phyloP scores from a whole-genome alignment of 1,140 invertebrate genomes.

The Himalopsyche phryganea region DNA sequence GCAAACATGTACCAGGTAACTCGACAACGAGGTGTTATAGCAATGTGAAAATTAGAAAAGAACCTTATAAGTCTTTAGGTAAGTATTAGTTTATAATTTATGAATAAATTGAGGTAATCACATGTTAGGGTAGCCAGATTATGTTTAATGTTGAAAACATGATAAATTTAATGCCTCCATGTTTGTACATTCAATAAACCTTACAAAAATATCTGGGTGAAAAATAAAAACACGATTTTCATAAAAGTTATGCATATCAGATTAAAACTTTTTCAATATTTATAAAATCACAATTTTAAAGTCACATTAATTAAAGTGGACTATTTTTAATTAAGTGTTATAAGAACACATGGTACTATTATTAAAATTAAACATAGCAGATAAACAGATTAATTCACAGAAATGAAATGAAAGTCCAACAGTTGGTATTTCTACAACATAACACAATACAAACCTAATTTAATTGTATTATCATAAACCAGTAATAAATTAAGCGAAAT shows the following conservation, averaged over 20 bases:
- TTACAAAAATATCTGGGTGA: conserved; percentile 12
- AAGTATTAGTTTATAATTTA: not conserved
- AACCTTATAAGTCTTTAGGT: not conserved
- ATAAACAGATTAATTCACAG: conserved; percentile 4
- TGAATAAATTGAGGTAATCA: not conserved
- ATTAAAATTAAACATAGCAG: not conserved
- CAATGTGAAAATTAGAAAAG: not conserved
- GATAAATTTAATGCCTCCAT: conserved; percentile 5
- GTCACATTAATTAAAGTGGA: conserved; percentile 1
- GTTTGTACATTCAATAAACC: conserved; percentile 18
- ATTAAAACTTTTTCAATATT: conserved; percentile 6
- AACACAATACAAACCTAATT: not conserved
- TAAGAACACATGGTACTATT: conserved; percentile 2
- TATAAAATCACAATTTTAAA: conserved; percentile 1
- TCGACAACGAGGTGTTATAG: not conserved
- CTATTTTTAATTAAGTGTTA: not conserved
- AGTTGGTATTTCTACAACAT: conserved; percentile 8
- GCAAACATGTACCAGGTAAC: not conserved
- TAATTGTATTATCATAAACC: too few species aligned
- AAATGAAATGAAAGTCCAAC: conserved; percentile 8
- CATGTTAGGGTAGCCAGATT: conserved; percentile 5
- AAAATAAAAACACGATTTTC: conserved; percentile 4
- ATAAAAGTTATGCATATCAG: not conserved
- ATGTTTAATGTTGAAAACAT: not conserved
- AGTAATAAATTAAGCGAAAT: too few species aligned